Evolutionary conservation across 2,888 invertebrate genomes (phyloP).

Genomic region (Heliconius ismenius): DNA sequence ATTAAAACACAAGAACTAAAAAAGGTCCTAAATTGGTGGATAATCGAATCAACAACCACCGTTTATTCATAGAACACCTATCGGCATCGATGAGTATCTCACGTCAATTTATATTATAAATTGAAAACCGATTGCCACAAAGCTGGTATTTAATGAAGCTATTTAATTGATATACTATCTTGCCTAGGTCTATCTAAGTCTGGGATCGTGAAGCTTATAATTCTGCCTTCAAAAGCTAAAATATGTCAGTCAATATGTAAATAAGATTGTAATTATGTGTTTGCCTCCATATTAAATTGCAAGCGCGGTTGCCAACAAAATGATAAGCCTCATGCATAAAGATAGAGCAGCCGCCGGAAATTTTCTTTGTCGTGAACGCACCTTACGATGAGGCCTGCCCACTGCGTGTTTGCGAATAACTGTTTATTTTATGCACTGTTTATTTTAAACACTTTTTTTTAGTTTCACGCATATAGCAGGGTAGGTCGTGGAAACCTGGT

Average conservation of each 20-base stretch:
- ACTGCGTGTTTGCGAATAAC: constrained; percentile 20
- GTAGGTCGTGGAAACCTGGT: no score
- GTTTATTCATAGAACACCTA: neutral
- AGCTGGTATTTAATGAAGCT: constrained; percentile 40
- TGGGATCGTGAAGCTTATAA: constrained; percentile 40
- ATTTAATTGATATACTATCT: constrained; percentile 44
- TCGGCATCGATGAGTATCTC: neutral
- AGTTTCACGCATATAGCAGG: no score
- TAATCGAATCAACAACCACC: neutral
- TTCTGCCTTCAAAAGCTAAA: constrained; percentile 42
- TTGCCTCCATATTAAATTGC: constrained; percentile 65
- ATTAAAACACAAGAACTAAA: no score
- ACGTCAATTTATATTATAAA: constrained; percentile 9
- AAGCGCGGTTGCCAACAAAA: constrained; percentile 62
- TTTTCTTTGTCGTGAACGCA: constrained; percentile 58
- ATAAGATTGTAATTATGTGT: constrained; percentile 57
- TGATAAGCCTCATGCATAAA: constrained; percentile 74
- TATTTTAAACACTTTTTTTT: constrained; percentile 8
- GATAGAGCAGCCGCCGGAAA: constrained; percentile 54
- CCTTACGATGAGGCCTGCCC: constrained; percentile 35
- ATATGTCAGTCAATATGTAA: constrained; percentile 45
- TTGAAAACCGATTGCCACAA: constrained; percentile 28
- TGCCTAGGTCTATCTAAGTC: constrained; percentile 38
- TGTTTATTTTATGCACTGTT: constrained; percentile 21
- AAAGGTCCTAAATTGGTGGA: neutral